Conservation (phyloP, 2,113 vertebrate genomes). For the Perognathus longimembris region DNA sequence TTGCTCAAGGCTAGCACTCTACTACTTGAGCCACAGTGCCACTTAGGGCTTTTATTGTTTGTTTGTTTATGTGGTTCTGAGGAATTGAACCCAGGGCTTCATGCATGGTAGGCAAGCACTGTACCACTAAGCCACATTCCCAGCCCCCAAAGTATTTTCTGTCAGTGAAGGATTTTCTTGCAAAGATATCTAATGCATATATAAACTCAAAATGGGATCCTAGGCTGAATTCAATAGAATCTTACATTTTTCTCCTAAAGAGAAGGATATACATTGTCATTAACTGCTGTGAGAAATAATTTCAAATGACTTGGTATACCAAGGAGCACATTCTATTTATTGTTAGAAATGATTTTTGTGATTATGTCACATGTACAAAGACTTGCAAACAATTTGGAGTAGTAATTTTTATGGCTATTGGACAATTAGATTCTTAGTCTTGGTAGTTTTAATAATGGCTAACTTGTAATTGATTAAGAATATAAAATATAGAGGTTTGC, state of each 20-base stretch:
- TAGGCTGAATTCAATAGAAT: neutral
- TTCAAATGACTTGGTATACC: constrained; percentile 26
- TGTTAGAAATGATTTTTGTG: neutral
- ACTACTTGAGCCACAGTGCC: no score
- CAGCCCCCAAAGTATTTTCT: constrained; percentile 46
- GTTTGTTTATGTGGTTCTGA: no score
- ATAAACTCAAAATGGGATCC: constrained; percentile 19
- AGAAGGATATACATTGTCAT: constrained; percentile 11
- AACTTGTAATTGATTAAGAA: no score
- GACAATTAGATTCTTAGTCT: constrained; percentile 7
- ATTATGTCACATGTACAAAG: neutral
- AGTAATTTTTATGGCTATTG: neutral
- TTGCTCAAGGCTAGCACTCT: no score
- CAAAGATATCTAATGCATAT: constrained; percentile 1
- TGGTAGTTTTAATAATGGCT: no score
- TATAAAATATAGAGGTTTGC: no score
- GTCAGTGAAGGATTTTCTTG: constrained; percentile 24
- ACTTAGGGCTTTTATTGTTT: no score
- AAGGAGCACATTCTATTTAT: constrained; percentile 1
- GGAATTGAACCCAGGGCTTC: no score
- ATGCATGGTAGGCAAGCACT: no score
- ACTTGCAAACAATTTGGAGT: neutral
- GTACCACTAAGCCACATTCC: no score
- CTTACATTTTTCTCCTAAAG: neutral
- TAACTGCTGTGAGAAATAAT: constrained; percentile 32